These are phyloP conservation scores for Drosophila sturtevanti DNA, from an alignment of 1,140 invertebrate genomes.

Conservation along the genomic window DNA sequence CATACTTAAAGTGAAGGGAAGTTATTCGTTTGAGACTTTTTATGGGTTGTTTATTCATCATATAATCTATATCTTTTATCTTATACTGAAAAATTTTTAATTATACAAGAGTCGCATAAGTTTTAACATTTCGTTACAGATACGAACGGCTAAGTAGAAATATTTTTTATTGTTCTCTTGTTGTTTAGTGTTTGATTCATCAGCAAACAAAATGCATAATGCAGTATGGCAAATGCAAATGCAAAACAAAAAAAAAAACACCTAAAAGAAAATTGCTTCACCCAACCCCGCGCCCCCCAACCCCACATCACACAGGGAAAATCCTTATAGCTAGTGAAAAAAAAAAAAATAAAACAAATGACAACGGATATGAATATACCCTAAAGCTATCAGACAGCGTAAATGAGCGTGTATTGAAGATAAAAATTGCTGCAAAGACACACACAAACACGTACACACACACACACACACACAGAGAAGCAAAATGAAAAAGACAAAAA, in stretches of 20 bases:
- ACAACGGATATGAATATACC: slow-evolving; percentile 79
- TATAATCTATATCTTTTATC: too few species aligned
- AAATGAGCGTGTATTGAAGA: slow-evolving; percentile 78
- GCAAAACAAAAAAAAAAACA: too few species aligned
- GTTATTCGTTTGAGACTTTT: too few species aligned
- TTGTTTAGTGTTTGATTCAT: slow-evolving; percentile 18
- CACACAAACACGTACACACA: slow-evolving; percentile 10
- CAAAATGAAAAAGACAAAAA: not conserved
- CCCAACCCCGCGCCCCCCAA: too few species aligned
- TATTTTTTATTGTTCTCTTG: not conserved
- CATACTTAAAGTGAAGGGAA: too few species aligned
- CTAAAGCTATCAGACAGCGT: slow-evolving; percentile 75
- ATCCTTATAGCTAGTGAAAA: slow-evolving; percentile 35
- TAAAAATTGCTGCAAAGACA: slow-evolving; percentile 60
- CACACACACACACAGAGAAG: slow-evolving; percentile 8
- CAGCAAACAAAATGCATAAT: slow-evolving; percentile 46
- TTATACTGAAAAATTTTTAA: too few species aligned
- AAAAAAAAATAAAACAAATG: slow-evolving; percentile 31
- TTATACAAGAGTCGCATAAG: too few species aligned
- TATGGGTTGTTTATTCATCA: too few species aligned
- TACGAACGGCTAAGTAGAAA: too few species aligned
- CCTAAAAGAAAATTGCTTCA: slow-evolving; percentile 10
- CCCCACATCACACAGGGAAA: not conserved
- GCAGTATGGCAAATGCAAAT: slow-evolving; percentile 19
- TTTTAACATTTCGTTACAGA: too few species aligned